Evolutionary conservation across 2,888 invertebrate species (phyloP).

Genomic region (Zootermopsis nevadensis): DNA sequence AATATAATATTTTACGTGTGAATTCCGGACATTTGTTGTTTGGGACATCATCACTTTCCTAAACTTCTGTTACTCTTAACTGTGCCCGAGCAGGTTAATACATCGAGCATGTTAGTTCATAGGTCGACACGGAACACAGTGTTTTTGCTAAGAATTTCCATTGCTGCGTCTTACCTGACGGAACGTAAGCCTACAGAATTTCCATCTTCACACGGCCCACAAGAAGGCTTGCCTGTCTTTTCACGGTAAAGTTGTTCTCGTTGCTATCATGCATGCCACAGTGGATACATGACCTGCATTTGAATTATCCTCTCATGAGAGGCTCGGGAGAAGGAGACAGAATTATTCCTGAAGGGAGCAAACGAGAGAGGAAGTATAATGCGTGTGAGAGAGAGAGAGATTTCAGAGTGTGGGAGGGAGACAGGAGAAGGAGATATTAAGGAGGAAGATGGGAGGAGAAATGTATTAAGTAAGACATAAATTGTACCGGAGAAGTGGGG

Average conservation of each 20-base stretch:
- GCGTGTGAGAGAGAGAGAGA: not conserved
- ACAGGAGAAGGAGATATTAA: not conserved
- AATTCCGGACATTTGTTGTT: no score
- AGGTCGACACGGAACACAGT: not conserved
- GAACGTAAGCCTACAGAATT: not conserved
- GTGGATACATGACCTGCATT: constrained; percentile 42
- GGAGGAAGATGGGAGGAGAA: constrained; percentile 23
- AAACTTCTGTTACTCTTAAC: no score
- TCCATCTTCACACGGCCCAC: not conserved
- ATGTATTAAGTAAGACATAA: constrained; percentile 48
- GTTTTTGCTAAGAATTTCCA: not conserved
- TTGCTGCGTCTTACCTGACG: not conserved
- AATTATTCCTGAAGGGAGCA: constrained; percentile 1
- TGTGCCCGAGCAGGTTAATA: no score
- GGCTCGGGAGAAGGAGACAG: not conserved
- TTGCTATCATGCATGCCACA: constrained; percentile 38
- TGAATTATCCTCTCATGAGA: constrained; percentile 38
- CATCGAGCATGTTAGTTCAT: no score
- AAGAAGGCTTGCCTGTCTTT: not conserved
- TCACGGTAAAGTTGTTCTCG: not conserved
- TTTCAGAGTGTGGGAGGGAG: not conserved
- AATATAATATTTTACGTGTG: no score
- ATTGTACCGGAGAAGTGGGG: constrained; percentile 40
- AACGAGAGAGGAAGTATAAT: not conserved
- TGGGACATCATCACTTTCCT: no score